Base-by-base conservation (phyloP, 92 coral and sea anemone species). In the Meandrina meandrites region DNA sequence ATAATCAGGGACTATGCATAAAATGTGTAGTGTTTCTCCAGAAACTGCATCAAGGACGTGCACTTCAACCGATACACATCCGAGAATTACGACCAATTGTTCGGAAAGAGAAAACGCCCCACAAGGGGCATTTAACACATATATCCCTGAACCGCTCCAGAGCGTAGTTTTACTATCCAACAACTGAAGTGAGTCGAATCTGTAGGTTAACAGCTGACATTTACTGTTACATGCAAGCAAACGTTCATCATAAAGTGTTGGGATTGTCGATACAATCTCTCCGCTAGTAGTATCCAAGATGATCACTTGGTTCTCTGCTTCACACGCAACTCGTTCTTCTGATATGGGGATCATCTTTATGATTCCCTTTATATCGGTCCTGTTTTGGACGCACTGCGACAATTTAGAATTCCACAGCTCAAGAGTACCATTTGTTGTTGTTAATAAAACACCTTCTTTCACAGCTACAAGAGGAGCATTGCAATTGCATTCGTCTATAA, bases 351-450 rank as follows among this genome's bases (percentile, higher is more conserved):
- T 2, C 22, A 57, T 22, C 22, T 56, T 21, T 56, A 4, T 19
- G 21, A 78, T 1, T 14, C 27, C 67, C 28, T 28, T 16, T 0
- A 42, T 17, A 24, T 73, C 28, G 62, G 62, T 27, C 54, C 75
- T 40, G 11, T 32, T 0, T 42, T 8, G 36, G 60, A 83, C 45
- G 42, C 86, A 37, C 76, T 83, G 28, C 2, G 86, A 34, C n/a
- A 70, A 62, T 30, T 66, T 64, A 34, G 57, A 72, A 64, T 83
- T 83, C 80, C 87, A 83, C 68, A 83, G 47, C 80, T 83, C 66
- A 13, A 78, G 70, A 71, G 9, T 28, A 27, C 22, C 27, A 9
- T 14, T 27, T 12, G 7, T 18, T 37, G 14, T 5, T 34, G 18
- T 17, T 18, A 83, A 11, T 50, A 83, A 11, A 34, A 71, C 37